Evolutionary conservation across 2,797 vertebrate genomes (phyloP).

Genomic region (Avahi laniger): DNA sequence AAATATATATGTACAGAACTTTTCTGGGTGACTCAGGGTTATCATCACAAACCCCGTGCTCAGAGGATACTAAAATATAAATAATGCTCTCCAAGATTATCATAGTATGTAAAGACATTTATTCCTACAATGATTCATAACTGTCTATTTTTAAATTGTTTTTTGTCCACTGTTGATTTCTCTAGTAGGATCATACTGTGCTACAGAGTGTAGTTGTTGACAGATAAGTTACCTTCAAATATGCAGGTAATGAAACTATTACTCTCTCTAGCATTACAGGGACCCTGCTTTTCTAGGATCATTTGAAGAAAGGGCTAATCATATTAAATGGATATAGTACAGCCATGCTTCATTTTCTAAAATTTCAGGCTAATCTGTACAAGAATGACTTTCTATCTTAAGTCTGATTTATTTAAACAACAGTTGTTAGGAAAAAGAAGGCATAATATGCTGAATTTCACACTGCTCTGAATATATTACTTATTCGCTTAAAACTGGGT

Average conservation of each 20-base stretch:
- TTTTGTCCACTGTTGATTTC: neutral
- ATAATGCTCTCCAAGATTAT: neutral
- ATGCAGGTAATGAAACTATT: constrained; percentile 1
- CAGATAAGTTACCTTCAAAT: constrained; percentile 32
- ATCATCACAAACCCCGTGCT: neutral
- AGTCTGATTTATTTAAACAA: constrained; percentile 61
- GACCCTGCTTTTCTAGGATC: constrained; percentile 17
- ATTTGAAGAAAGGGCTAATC: constrained; percentile 36
- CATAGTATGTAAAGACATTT: neutral
- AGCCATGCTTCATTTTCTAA: constrained; percentile 39
- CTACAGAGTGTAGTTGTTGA: neutral
- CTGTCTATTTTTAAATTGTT: constrained; percentile 3
- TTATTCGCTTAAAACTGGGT: constrained; percentile 68
- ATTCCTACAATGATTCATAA: neutral
- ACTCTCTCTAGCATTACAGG: neutral
- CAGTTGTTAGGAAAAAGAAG: constrained; percentile 50
- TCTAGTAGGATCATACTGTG: neutral
- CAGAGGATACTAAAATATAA: neutral
- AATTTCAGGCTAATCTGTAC: constrained; percentile 45
- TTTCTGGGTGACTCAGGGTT: neutral
- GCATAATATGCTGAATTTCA: constrained; percentile 24
- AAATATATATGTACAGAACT: neutral
- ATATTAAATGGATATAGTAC: neutral
- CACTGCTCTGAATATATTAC: constrained; percentile 48
- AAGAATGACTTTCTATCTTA: constrained; percentile 65